A percentile compares a stretch with the other conserved stretches of the same genome.
Conservation (phyloP, 2,113 vertebrate genomes). For the Astur gentilis region DNA sequence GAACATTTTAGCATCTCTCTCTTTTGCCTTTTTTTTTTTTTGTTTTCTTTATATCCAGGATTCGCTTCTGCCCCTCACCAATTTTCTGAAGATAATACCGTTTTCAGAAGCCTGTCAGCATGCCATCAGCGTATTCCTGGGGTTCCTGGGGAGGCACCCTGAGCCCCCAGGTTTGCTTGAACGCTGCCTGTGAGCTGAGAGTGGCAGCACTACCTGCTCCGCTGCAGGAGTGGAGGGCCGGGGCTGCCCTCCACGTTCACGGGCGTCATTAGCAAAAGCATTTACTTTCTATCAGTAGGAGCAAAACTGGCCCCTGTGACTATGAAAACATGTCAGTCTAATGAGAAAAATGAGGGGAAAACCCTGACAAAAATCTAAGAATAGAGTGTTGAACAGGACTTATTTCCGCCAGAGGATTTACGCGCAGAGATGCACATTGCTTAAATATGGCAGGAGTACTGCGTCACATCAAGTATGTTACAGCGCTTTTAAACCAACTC, state of each 20-base stretch:
- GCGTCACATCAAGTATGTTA: not conserved
- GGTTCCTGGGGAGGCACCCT: not conserved
- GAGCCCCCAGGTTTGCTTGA: not conserved
- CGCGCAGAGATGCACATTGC: not conserved
- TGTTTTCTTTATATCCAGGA: not conserved
- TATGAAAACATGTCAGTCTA: not conserved
- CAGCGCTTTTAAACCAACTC: not conserved
- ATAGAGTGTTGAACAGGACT: not conserved
- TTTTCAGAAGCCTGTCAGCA: not conserved
- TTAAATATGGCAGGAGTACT: not conserved
- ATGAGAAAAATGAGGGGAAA: not conserved
- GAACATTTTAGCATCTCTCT: conserved; percentile 1
- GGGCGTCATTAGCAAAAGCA: not conserved
- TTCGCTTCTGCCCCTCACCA: not conserved
- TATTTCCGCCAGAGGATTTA: not conserved
- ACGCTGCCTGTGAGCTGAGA: not conserved
- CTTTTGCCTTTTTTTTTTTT: not conserved
- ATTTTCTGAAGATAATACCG: not conserved
- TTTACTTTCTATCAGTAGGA: not conserved
- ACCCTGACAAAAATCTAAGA: not conserved
- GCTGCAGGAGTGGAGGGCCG: fast-evolving
- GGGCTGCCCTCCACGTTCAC: not conserved
- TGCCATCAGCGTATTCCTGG: not conserved
- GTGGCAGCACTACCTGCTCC: not conserved
- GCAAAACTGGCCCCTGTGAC: not conserved